Conservation (phyloP, 2,797 vertebrate genomes). For the Protosalanx chinensis region DNA sequence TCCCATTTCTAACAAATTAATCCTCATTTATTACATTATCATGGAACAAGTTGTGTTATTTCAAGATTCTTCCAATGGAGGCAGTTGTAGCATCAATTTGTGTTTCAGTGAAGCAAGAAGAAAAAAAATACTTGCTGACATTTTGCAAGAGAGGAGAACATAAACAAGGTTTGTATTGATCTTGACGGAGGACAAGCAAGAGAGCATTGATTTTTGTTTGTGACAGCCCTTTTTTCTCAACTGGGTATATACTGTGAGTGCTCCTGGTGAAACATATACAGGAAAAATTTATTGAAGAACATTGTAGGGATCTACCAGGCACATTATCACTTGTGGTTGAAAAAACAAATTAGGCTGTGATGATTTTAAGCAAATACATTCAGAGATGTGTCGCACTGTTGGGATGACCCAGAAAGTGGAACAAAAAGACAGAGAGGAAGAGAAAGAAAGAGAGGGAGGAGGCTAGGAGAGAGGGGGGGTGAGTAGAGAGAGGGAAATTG, state of each 20-base stretch:
- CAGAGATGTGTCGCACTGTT: not conserved
- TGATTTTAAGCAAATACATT: constrained; percentile 46
- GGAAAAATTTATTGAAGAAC: constrained; percentile 42
- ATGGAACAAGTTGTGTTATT: too few species aligned
- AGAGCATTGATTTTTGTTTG: constrained; percentile 48
- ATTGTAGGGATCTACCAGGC: not conserved
- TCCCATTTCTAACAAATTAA: too few species aligned
- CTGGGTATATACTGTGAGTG: constrained; percentile 35
- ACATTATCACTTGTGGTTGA: not conserved
- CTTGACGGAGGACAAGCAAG: constrained; percentile 3
- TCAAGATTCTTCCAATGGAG: too few species aligned
- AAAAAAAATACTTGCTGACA: constrained; percentile 31
- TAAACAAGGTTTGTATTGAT: constrained; percentile 18
- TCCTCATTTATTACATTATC: too few species aligned
- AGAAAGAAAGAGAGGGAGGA: not conserved
- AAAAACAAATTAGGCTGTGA: constrained; percentile 9
- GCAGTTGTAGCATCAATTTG: too few species aligned
- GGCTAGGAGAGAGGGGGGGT: too few species aligned
- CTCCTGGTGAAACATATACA: constrained; percentile 31
- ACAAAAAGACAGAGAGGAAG: not conserved
- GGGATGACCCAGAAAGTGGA: constrained; percentile 26
- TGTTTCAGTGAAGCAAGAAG: not conserved
- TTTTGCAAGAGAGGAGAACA: constrained; percentile 24
- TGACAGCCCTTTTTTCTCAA: constrained; percentile 49
- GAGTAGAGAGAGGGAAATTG: constrained; percentile 2